Evolutionary conservation across 1,140 invertebrate genomes (phyloP).

Genomic region (Panulirus ornatus): DNA sequence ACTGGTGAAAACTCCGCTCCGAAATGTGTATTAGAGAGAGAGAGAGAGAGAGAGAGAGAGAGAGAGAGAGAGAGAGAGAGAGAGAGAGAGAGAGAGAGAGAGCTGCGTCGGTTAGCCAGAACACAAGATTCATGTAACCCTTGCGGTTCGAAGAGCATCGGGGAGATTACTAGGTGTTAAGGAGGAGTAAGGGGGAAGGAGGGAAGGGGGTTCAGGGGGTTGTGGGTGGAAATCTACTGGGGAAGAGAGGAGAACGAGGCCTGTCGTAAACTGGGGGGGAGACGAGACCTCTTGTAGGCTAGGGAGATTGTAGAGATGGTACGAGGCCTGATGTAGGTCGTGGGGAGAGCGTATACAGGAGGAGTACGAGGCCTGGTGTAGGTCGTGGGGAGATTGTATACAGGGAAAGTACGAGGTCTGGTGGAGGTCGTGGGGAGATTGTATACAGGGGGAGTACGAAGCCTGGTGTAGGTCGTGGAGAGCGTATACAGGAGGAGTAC

Average conservation of each 20-base stretch:
- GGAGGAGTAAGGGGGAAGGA: neutral
- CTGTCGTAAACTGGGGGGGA: neutral
- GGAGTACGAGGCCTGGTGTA: no score
- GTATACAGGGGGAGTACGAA: no score
- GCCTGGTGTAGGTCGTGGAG: no score
- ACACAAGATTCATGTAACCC: neutral
- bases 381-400: no score
- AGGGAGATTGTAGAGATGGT: no score
- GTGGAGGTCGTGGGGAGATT: neutral
- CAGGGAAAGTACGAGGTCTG: no score
- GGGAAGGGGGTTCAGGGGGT: neutral
- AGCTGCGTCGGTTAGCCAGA: neutral
- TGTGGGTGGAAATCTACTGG: neutral
- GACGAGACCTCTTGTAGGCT: no score
- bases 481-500: no score
- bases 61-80: constrained; percentile 45
- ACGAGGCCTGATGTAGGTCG: no score
- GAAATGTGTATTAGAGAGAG: neutral
- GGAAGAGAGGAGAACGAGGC: neutral
- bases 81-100: constrained; percentile 25
- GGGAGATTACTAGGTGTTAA: neutral
- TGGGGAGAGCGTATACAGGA: no score
- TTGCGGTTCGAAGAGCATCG: neutral
- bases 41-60: constrained; percentile 15
- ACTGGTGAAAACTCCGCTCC: neutral